Percentiles rank a stretch among this genome's conserved stretches.
phyloP scores from a whole-genome alignment of 2,888 invertebrate genomes.

The Drosophila borborema region DNA sequence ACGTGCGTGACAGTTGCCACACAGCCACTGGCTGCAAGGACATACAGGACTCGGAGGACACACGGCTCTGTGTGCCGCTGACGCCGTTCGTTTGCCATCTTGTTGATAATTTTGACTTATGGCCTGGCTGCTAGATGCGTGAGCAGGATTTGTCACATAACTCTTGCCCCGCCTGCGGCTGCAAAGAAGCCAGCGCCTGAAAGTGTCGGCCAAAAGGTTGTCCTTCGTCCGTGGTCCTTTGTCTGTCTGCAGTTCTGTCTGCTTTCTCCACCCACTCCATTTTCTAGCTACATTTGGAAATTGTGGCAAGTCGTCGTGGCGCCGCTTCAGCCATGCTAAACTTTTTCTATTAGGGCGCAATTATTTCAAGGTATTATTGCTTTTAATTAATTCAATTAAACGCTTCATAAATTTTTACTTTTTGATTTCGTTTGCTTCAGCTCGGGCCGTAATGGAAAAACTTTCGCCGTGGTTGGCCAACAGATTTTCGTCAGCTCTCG shows the following conservation, averaged over 20 bases:
- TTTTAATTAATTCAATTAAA: constrained; percentile 84
- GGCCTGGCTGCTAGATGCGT: constrained; percentile 64
- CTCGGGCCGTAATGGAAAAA: constrained; percentile 75
- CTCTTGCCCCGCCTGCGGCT: constrained; percentile 45
- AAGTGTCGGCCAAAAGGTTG: constrained; percentile 31
- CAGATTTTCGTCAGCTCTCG: constrained; percentile 58
- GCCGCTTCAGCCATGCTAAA: constrained; percentile 42
- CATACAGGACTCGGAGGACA: constrained; percentile 41
- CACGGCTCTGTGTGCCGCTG: constrained; percentile 43
- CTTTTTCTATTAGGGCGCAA: constrained; percentile 80
- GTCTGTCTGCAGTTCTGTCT: constrained; percentile 17
- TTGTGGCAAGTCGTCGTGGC: background rate
- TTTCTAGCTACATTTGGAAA: constrained; percentile 8
- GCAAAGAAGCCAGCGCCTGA: constrained; percentile 28
- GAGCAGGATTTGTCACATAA: constrained; percentile 78
- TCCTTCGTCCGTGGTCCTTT: constrained; percentile 32
- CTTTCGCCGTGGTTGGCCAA: constrained; percentile 71
- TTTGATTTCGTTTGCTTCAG: constrained; percentile 70
- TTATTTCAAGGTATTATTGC: constrained; percentile 82
- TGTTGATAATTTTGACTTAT: constrained; percentile 85
- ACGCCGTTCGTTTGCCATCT: constrained; percentile 65
- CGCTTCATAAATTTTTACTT: constrained; percentile 84
- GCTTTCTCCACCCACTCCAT: background rate
- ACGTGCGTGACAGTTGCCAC: constrained; percentile 83
- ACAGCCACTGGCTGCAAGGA: constrained; percentile 28